Evolutionary conservation across 2,113 vertebrate species (phyloP).

Genomic region (Quiscalus mexicanus): DNA sequence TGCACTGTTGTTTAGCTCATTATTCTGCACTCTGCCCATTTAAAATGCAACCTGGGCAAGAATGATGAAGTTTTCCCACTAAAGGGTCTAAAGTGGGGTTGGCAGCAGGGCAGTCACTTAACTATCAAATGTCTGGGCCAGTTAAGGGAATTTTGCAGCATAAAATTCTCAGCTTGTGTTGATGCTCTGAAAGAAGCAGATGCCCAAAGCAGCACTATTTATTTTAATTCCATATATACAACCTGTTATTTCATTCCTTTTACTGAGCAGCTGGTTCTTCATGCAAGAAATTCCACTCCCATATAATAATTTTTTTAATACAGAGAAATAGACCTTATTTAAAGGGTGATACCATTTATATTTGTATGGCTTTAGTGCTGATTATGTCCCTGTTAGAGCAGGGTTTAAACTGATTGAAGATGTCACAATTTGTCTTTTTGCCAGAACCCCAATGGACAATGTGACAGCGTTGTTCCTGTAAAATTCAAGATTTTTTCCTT

Average conservation of each 20-base stretch:
- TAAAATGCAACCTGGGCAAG: background rate
- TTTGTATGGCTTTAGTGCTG: background rate
- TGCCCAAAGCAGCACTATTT: slow-evolving; percentile 6
- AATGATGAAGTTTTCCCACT: background rate
- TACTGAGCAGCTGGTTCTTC: slow-evolving; percentile 4
- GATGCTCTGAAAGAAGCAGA: background rate
- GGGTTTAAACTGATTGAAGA: background rate
- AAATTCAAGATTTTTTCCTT: background rate
- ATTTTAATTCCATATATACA: slow-evolving; percentile 6
- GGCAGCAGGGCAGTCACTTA: background rate
- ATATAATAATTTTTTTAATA: background rate
- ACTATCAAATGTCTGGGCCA: background rate
- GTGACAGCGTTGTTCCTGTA: background rate
- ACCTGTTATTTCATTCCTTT: background rate
- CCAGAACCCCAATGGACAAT: background rate
- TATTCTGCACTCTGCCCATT: background rate
- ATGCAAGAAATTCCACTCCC: background rate
- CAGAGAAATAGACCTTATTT: background rate
- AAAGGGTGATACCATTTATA: background rate
- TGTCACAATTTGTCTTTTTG: background rate
- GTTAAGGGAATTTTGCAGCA: background rate
- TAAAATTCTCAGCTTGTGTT: background rate
- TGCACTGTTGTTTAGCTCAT: background rate
- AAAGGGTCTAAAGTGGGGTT: background rate
- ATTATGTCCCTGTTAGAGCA: background rate